Evolutionary conservation across 2,888 invertebrate species (phyloP), one percentile per base, ranked within the genome.

Genomic region (Agrotis exclamationis): DNA sequence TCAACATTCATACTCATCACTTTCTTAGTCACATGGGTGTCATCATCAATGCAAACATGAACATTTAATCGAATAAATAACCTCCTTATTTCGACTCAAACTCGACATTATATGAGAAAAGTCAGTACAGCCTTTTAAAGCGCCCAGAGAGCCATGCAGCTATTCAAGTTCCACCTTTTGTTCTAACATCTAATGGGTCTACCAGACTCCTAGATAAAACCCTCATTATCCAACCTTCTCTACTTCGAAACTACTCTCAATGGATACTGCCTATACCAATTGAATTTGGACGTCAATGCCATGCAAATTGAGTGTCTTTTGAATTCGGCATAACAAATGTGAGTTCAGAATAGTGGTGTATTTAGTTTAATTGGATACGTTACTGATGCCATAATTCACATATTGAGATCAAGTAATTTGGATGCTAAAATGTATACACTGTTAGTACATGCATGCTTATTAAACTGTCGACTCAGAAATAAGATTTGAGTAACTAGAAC

Each of bases 101-200:
- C 3, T 14, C 7, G 9, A 24, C n/a, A n/a, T n/a, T 7, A 1
- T 47, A 39, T 24, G 39, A 14, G 3, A 47, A 33, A 39, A 14
- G 1, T 16, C 9, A 7, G 11, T 3, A 45, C 45, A 45, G 16
- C n/a, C 2, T 16, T 63, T 50, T 9, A n/a, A 44, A 63, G 44
- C 33, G 3, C 14, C 18, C 18, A 7, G 7, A 20, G 48, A 63
- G 22, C n/a, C 28, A 33, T 58, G 16, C 33, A 33, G 16, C 28
- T n/a, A 74, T 63, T 74, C 20, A 22, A 9, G 3, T 18, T 18
- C n/a, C 7, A 13, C 0, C 45, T 60, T 72, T 79, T 75, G 73
- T 75, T 79, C n/a, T 16, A 22, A 47, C 16, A 54, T 16, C 24
- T 0, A 72, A 63, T 79, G 39, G 54, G 54, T 28, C 16, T 50